Evolutionary conservation across 2,797 vertebrate species (phyloP).

Genomic region (Morelia viridis): DNA sequence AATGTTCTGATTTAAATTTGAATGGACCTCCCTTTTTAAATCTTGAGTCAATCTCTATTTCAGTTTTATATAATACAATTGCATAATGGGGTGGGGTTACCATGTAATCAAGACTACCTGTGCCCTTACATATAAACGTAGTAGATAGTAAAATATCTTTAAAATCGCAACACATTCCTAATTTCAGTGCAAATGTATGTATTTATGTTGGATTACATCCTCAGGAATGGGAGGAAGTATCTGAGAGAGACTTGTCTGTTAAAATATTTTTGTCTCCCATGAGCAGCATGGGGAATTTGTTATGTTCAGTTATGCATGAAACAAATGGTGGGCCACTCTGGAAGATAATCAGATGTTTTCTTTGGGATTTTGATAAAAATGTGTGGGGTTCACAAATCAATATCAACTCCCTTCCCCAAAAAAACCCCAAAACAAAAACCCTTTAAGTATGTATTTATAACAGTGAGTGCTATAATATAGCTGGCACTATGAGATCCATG

Average conservation of each 20-base stretch:
- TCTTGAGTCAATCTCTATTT: neutral
- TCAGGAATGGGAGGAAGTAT: neutral
- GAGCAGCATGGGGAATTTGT: neutral
- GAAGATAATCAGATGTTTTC: neutral
- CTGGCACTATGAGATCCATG: neutral
- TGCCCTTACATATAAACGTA: neutral
- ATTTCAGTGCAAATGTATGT: neutral
- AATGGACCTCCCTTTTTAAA: neutral
- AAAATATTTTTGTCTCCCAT: neutral
- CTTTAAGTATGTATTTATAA: neutral
- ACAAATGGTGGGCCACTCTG: neutral
- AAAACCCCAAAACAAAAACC: neutral
- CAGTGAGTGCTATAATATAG: neutral
- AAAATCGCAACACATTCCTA: neutral
- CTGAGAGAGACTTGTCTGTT: neutral
- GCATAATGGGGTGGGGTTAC: neutral
- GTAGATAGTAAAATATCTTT: neutral
- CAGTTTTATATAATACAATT: neutral
- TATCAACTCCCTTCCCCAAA: neutral
- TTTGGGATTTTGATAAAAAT: neutral
- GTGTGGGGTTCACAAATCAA: neutral
- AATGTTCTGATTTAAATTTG: neutral
- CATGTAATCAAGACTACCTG: neutral
- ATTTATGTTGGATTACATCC: neutral
- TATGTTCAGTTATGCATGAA: slow-evolving; percentile 5